phyloP scores from a whole-genome alignment of 2,888 invertebrate species.

The Pollenia angustigena region DNA sequence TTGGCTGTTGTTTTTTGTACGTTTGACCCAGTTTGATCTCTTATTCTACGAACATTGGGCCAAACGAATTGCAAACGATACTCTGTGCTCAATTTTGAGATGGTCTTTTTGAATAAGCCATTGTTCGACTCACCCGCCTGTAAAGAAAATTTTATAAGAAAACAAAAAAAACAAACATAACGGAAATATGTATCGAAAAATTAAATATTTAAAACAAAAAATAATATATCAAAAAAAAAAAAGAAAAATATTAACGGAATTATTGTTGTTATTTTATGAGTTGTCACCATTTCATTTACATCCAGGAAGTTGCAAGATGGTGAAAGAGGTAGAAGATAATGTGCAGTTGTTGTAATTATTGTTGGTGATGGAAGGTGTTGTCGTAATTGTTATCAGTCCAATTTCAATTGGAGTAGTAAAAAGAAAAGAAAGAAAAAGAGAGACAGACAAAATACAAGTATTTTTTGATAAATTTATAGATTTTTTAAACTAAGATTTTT shows the following conservation, averaged over 20 bases:
- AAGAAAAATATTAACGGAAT: neutral
- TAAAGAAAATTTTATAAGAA: constrained; percentile 79
- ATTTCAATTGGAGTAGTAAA: constrained; percentile 7
- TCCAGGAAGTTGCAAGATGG: constrained; percentile 9
- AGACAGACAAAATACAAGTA: constrained; percentile 82
- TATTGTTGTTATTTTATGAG: constrained; percentile 10
- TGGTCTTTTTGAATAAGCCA: constrained; percentile 89
- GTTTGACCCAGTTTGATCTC: constrained; percentile 85
- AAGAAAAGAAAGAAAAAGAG: constrained; percentile 75
- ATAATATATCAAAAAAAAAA: neutral
- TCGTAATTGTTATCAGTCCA: constrained; percentile 30
- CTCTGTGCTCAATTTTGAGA: constrained; percentile 92
- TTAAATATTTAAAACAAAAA: neutral
- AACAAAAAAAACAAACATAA: constrained; percentile 71
- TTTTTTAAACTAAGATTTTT: constrained; percentile 65
- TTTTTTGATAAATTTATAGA: constrained; percentile 79
- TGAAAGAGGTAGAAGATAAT: constrained; percentile 12
- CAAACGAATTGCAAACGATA: constrained; percentile 96
- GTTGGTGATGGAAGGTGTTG: neutral
- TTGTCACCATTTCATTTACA: constrained; percentile 27
- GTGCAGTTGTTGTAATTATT: constrained; percentile 64
- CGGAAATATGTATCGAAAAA: constrained; percentile 50
- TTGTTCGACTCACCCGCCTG: constrained; percentile 87
- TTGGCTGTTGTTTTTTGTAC: constrained; percentile 93
- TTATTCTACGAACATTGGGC: constrained; percentile 87